phyloP scores from a whole-genome alignment of 2,113 vertebrate species.

The Sterna hirundo region DNA sequence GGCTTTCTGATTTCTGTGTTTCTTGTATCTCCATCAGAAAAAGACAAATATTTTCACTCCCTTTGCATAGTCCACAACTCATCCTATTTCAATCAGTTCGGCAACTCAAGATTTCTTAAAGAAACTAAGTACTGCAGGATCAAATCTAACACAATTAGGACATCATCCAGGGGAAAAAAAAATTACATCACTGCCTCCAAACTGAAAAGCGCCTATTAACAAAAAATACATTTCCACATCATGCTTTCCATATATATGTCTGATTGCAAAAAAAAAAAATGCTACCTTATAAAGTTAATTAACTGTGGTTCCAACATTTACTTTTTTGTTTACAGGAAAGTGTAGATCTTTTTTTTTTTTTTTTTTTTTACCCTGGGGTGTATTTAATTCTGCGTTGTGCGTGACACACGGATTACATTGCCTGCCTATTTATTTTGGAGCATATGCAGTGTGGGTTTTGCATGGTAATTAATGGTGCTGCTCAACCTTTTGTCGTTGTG shows the following conservation, averaged over 20 bases:
- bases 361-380: not conserved
- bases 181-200: not conserved
- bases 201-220: not conserved
- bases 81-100: not conserved
- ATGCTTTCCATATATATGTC: not conserved
- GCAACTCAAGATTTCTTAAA: not conserved
- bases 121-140: not conserved
- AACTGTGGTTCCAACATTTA: not conserved
- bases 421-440: not conserved
- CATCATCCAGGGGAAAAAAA: not conserved
- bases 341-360: not conserved
- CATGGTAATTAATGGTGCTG: not conserved
- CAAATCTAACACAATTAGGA: not conserved
- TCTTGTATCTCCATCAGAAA: slow-evolving; percentile 13
- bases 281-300: not conserved
- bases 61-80: slow-evolving; percentile 14
- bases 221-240: not conserved
- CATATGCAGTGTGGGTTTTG: not conserved
- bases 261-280: not conserved
- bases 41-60: not conserved
- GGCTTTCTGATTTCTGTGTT: not conserved
- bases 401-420: not conserved
- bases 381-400: not conserved
- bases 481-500: not conserved
- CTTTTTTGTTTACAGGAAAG: not conserved